Conservation (phyloP, 2,888 invertebrate genomes). For the Nyleta sp. region DNA sequence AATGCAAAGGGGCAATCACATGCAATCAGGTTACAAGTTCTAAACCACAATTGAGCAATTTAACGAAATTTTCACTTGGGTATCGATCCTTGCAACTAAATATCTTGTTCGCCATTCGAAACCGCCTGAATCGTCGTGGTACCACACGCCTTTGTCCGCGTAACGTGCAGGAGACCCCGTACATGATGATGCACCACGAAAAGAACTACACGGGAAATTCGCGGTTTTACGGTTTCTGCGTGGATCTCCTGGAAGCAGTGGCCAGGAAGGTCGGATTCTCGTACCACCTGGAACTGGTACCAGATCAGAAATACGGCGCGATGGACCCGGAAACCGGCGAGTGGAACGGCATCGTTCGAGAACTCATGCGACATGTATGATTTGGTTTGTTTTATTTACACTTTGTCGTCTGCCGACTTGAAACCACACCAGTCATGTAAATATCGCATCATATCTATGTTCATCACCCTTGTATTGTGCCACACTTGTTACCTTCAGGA, state of each 20-base stretch:
- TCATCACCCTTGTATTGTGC: slow-evolving; percentile 25
- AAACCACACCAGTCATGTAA: slow-evolving; percentile 38
- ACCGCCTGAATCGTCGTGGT: slow-evolving; percentile 40
- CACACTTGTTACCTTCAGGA: slow-evolving; percentile 9
- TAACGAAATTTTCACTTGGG: slow-evolving; percentile 53
- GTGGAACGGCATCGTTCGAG: slow-evolving; percentile 88
- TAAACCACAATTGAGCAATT: too few relatives aligned
- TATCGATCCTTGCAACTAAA: slow-evolving; percentile 26
- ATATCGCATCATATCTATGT: slow-evolving; percentile 43
- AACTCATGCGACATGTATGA: slow-evolving; percentile 88
- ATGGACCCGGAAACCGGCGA: slow-evolving; percentile 85
- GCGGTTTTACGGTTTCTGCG: slow-evolving; percentile 91
- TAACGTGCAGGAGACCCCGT: slow-evolving; percentile 86
- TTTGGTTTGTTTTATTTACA: slow-evolving; percentile 77
- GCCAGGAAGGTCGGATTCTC: slow-evolving; percentile 88
- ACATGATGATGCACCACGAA: slow-evolving; percentile 88
- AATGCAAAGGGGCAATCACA: too few relatives aligned
- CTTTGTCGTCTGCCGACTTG: slow-evolving; percentile 41
- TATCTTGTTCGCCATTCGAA: slow-evolving; percentile 31
- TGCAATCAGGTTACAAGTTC: too few relatives aligned
- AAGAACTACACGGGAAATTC: slow-evolving; percentile 89
- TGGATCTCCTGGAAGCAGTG: slow-evolving; percentile 88
- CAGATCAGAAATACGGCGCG: slow-evolving; percentile 88
- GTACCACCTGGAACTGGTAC: slow-evolving; percentile 88
- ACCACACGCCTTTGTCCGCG: slow-evolving; percentile 36